Evolutionary conservation across 2,113 vertebrate species (phyloP), one percentile per base, ranked within the genome.

Genomic region (Macaca nemestrina): DNA sequence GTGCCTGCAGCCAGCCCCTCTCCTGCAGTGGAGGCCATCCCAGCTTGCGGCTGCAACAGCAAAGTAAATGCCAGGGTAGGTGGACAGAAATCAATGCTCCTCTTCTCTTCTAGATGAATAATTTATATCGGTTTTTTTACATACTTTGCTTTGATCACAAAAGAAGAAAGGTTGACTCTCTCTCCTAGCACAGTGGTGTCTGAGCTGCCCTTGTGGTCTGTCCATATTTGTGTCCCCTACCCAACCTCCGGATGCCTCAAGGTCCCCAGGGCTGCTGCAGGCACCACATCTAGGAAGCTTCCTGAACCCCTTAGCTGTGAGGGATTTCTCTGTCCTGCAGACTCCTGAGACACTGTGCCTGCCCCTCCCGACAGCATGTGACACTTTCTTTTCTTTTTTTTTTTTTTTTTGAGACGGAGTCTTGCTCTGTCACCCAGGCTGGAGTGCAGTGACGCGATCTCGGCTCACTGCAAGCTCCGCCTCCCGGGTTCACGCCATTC

Each of bases 71-170:
- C 38, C n/a, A 70, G 57, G 8, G 59, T 2, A 43, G 61, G 95
- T 35, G 38, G 43, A 35, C 0, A 89, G 85, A 93, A 97, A 57
- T 32, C 93, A 7, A 25, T 35, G 48, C 68, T 92, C 0, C 61
- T 45, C 30, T 94, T 95, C 93, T 59, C 88, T 78, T 48, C 45
- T 14, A 61, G 23, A 78, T 90, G 93, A 92, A 78, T 88, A 89
- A 91, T 96, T 97, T 22, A 96, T 57, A 67, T 4, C 18, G 38
- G 57, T 50, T 90, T 73, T 64, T 75, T 55, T 38, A 38, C 38
- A 38, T 2, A 4, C 55, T 88, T 93, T 45, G 88, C 96, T 92
- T 82, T 61, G 79, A 82, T 72, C 81, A 55, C 83, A 64, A 40
- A 22, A 75, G 87, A 73, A 35, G 93, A 67, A 64, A 8, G 73